These are phyloP conservation scores for Pelodytes ibericus DNA, from an alignment of 2,797 vertebrate genomes.

Conservation along the genomic window DNA sequence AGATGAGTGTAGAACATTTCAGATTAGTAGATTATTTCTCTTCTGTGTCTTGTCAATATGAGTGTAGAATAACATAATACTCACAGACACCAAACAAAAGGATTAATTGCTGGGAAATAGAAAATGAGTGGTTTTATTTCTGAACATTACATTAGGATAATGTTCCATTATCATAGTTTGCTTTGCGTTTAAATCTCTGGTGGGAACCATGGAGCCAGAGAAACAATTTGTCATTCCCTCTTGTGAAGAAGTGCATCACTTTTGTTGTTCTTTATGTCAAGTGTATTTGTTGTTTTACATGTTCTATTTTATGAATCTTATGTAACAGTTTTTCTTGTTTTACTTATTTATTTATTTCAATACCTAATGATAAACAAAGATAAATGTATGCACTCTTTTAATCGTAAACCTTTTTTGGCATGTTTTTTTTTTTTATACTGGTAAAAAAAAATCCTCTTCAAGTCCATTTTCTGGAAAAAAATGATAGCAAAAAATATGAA, in stretches of 20 bases:
- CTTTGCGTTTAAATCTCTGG: constrained; percentile 48
- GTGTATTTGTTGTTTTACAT: neutral
- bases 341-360: too few relatives aligned
- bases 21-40: too few relatives aligned
- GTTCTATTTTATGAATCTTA: neutral
- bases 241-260: constrained; percentile 32
- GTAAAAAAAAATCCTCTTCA: too few relatives aligned
- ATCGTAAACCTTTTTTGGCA: too few relatives aligned
- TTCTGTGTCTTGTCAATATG: neutral
- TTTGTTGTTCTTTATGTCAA: neutral
- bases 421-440: too few relatives aligned
- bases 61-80: neutral
- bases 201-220: constrained; percentile 40
- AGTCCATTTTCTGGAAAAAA: too few relatives aligned
- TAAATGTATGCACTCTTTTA: too few relatives aligned
- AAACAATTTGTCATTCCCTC: constrained; percentile 20
- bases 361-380: too few relatives aligned
- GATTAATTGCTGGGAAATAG: constrained; percentile 27
- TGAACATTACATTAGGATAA: constrained; percentile 27
- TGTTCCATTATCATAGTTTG: constrained; percentile 43
- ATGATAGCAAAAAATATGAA: too few relatives aligned
- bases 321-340: neutral
- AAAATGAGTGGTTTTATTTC: constrained; percentile 25
- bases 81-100: neutral
- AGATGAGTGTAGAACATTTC: too few relatives aligned